Percentiles rank a stretch among this genome's conserved stretches.
These are phyloP conservation scores for Chironomus striatipennis DNA, from an alignment of 1,140 invertebrate genomes.

Conservation along the genomic window DNA sequence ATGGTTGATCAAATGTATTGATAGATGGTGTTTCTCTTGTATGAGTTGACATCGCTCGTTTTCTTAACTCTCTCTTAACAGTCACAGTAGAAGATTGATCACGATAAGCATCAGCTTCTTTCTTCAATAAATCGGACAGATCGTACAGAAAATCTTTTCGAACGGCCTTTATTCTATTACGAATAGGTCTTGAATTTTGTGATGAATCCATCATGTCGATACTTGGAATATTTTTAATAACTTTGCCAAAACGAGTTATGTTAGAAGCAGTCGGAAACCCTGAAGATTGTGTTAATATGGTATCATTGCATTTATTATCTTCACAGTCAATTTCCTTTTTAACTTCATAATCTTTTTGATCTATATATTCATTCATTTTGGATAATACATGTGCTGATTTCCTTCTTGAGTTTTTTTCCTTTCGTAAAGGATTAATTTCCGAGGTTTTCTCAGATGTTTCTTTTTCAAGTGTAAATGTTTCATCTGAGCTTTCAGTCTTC, in stretches of 20 bases:
- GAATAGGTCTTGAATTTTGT: conserved; percentile 42
- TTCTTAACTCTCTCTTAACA: background rate
- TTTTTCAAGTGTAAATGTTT: background rate
- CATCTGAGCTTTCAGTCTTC: conserved; percentile 24
- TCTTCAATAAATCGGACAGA: conserved; percentile 47
- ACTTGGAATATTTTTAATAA: background rate
- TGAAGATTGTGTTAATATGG: no score
- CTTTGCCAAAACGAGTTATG: background rate
- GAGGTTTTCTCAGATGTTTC: background rate
- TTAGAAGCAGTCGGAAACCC: no score
- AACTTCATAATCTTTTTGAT: background rate
- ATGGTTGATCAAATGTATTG: background rate
- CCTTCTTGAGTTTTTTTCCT: conserved; percentile 30
- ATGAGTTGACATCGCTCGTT: conserved; percentile 9
- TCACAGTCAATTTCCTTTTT: background rate
- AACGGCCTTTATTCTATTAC: conserved; percentile 53
- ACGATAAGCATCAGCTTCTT: conserved; percentile 25
- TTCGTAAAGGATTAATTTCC: conserved; percentile 26
- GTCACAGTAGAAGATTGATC: background rate
- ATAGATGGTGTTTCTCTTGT: background rate
- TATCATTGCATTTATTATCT: background rate
- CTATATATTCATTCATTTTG: background rate
- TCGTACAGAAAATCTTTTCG: conserved; percentile 62
- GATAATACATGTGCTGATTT: conserved; percentile 31
- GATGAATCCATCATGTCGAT: conserved; percentile 28